Conservation (phyloP, 2,797 vertebrate species). For the Megalops cyprinoides region DNA sequence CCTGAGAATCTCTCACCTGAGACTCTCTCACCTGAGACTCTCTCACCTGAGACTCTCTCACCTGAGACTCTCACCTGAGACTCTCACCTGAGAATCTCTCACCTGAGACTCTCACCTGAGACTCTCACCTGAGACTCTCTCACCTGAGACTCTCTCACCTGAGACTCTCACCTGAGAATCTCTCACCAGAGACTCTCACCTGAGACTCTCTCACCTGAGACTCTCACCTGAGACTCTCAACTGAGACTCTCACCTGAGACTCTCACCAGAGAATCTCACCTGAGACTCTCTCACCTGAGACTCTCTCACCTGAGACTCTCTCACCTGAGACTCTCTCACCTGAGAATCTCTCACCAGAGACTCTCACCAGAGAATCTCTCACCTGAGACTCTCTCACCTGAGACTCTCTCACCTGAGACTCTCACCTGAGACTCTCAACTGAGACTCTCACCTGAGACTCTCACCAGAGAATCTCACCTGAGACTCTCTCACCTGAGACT, state of each 20-base stretch:
- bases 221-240: background rate
- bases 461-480: background rate
- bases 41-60: background rate
- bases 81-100: constrained; percentile 36
- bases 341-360: background rate
- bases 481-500: background rate
- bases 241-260: background rate
- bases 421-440: constrained; percentile 97
- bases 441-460: too few relatives aligned
- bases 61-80: background rate
- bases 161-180: background rate
- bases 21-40: background rate
- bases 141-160: background rate
- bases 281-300: constrained; percentile 86
- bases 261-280: too few relatives aligned
- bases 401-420: background rate
- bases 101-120: constrained; percentile 89
- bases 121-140: background rate
- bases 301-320: background rate
- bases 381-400: background rate
- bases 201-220: too few relatives aligned
- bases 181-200: too few relatives aligned
- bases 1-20: background rate
- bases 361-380: background rate
- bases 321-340: background rate